Conservation (phyloP, 2,797 vertebrate genomes). For the Chaetodon trifasciatus region DNA sequence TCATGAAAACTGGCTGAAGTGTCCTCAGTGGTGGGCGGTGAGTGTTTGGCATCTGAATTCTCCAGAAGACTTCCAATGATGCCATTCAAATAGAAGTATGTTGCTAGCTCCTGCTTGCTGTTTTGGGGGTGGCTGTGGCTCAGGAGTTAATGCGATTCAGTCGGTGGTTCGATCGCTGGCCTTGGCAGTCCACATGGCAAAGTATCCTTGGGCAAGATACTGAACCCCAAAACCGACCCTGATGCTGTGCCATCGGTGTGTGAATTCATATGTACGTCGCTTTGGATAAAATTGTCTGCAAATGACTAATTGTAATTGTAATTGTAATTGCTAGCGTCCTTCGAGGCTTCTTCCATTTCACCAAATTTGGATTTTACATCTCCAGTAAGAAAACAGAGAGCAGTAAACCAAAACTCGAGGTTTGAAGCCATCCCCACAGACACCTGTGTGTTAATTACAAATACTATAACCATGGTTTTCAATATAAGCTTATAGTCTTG, state of each 20-base stretch:
- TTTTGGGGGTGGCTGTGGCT: no score
- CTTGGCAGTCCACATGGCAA: no score
- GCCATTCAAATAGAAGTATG: not conserved
- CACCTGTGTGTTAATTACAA: not conserved
- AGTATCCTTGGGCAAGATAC: no score
- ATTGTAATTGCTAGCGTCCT: not conserved
- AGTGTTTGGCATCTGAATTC: slow-evolving; percentile 24
- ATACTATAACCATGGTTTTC: not conserved
- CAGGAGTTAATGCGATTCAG: no score
- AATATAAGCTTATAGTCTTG: no score
- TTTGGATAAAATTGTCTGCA: no score
- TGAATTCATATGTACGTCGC: no score
- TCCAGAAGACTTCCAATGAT: slow-evolving; percentile 17
- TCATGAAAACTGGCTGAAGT: slow-evolving; percentile 43
- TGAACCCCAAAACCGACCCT: no score
- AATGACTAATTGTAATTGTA: no score
- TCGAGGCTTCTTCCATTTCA: not conserved
- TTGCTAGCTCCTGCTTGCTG: not conserved
- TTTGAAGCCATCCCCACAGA: not conserved
- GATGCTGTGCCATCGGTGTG: no score
- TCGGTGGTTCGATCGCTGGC: no score
- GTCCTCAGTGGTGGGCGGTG: slow-evolving; percentile 15
- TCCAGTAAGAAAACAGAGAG: not conserved
- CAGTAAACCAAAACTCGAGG: not conserved
- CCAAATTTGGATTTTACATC: not conserved